Conservation (phyloP, 2,888 invertebrate genomes). For the Chouioia cunea region DNA sequence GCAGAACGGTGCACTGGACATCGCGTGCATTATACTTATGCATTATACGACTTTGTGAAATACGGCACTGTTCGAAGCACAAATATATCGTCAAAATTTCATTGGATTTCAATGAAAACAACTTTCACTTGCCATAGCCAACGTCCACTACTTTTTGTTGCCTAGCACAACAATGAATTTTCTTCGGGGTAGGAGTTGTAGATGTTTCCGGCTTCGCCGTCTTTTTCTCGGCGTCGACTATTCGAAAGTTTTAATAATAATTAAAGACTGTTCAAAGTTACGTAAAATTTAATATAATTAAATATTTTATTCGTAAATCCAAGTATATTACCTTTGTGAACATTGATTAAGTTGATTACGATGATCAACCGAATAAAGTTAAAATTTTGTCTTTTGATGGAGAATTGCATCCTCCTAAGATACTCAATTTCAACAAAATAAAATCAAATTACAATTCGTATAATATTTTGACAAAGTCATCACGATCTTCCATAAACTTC, state of each 20-base stretch:
- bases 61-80: not conserved
- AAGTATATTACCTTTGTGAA: slow-evolving; percentile 2
- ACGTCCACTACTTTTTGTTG: slow-evolving; percentile 62
- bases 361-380: slow-evolving; percentile 5
- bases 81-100: not conserved
- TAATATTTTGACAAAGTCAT: no score
- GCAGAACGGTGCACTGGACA: slow-evolving; percentile 32
- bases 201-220: slow-evolving; percentile 27
- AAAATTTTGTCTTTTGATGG: not conserved
- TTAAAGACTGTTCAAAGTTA: not conserved
- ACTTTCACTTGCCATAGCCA: slow-evolving; percentile 60
- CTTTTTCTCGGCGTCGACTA: slow-evolving; percentile 21
- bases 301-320: not conserved
- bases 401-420: slow-evolving; percentile 22
- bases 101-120: slow-evolving; percentile 23
- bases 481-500: no score
- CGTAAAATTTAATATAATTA: not conserved
- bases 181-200: slow-evolving; percentile 36
- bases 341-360: slow-evolving; percentile 14
- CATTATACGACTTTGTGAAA: slow-evolving; percentile 28
- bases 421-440: no score
- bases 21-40: slow-evolving; percentile 34
- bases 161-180: slow-evolving; percentile 61
- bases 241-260: not conserved
- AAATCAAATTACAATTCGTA: no score